Evolutionary conservation across 2,888 invertebrate genomes (phyloP).

Genomic region (Notodonta dromedarius): DNA sequence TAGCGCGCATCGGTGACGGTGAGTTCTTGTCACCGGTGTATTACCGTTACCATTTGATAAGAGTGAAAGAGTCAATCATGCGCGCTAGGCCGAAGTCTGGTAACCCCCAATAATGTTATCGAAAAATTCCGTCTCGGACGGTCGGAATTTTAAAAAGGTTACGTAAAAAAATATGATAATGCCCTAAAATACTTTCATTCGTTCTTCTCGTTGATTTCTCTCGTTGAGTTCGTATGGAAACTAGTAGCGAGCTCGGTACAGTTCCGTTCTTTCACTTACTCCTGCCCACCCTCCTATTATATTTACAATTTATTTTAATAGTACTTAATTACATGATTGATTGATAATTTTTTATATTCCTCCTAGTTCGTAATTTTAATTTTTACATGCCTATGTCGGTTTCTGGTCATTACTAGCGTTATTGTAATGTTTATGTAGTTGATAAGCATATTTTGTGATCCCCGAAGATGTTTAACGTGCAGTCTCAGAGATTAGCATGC

Average conservation of each 20-base stretch:
- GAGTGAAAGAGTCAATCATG: no score
- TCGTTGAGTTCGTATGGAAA: conserved; percentile 35
- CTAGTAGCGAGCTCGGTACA: conserved; percentile 44
- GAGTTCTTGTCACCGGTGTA: no score
- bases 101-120: no score
- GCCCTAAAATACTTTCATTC: conserved; percentile 16
- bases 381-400: conserved; percentile 23
- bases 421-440: conserved; percentile 14
- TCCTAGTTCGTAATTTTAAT: conserved; percentile 23
- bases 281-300: conserved; percentile 72
- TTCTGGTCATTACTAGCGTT: conserved; percentile 34
- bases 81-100: no score
- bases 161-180: neutral
- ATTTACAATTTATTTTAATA: conserved; percentile 43
- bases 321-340: conserved; percentile 30
- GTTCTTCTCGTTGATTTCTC: conserved; percentile 11
- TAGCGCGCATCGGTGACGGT: no score
- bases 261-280: conserved; percentile 43
- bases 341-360: conserved; percentile 39
- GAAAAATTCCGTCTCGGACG: no score
- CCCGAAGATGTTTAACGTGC: conserved; percentile 13
- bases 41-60: no score
- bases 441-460: conserved; percentile 9
- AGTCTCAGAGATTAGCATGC: neutral
- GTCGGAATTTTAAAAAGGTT: no score